Evolutionary conservation across 2,113 vertebrate genomes (phyloP), one percentile per base, ranked within the genome.

Genomic region (Isurus oxyrinchus): DNA sequence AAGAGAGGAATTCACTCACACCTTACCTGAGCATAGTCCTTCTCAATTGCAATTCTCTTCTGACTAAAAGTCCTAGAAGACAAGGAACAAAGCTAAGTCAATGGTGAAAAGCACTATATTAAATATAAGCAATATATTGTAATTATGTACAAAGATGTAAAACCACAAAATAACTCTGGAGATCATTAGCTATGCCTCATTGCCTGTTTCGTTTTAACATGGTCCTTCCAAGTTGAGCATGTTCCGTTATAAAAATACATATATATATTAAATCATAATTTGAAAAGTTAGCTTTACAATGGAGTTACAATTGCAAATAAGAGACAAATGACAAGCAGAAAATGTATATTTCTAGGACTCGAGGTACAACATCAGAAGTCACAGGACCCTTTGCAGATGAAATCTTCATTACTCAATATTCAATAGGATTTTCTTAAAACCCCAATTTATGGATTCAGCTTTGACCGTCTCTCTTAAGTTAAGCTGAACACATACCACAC

Each of bases 41-140:
- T 99, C 97, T 99, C 99, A 97, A 99, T 98, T 95, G 99, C 98
- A 96, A 99, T 98, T 97, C 99, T 99, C 97, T 99, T 99, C 98
- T 99, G 98, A 98, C 99, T 99, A 98, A 99, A 99, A 0, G 98
- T 99, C 98, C 99, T 99, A 97, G 19, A 98, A 97, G 97, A 98
- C 31, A 94, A 79, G 96, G 25, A 97, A 96, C 97, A 72, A 96
- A 57, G 97, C 31, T 96, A 57, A 69, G 35, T n/a, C 23, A 59
- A 93, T 76, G 96, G 96, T 96, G 96, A 79, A 63, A 25, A 57
- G 55, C 96, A 96, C 13, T 86, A 96, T 49, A 49, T 49, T 49
- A 79, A 72, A 84, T 86, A 95, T 96, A 96, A 10, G 87, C 57
- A 94, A 63, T 63, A 40, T 67, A 95, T 69, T 95, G n/a, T 21